These are phyloP conservation scores for Trichosurus vulpecula DNA, from an alignment of 2,797 vertebrate genomes.

Conservation along the genomic window DNA sequence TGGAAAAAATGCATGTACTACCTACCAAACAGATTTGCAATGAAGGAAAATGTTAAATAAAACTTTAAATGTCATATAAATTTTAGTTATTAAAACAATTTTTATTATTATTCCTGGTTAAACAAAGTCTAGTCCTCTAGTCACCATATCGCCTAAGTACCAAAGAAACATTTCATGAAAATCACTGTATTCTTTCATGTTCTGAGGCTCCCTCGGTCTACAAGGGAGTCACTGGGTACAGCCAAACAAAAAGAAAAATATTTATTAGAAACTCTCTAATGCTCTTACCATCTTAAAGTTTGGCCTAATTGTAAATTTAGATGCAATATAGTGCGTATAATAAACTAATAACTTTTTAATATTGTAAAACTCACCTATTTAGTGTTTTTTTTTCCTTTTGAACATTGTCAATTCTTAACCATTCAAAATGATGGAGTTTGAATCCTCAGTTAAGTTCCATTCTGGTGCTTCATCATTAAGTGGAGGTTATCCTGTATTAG, in stretches of 20 bases:
- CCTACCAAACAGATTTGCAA: not conserved
- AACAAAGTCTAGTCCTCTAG: not conserved
- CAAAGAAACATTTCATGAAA: not conserved
- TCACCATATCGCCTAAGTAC: not conserved
- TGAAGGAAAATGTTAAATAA: not conserved
- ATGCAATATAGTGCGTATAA: not conserved
- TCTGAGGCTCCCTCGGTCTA: not conserved
- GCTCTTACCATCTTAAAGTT: not conserved
- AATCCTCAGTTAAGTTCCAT: not conserved
- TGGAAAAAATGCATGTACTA: too few relatives aligned
- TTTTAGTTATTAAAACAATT: not conserved
- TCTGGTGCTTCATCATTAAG: not conserved
- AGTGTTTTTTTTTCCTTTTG: not conserved
- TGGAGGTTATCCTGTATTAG: too few relatives aligned
- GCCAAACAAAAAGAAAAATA: not conserved
- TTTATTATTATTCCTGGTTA: not conserved
- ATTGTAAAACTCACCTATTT: not conserved
- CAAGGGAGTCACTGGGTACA: not conserved
- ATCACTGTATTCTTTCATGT: not conserved
- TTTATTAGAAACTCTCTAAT: not conserved
- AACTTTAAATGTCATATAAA: not conserved
- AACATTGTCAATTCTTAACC: not conserved
- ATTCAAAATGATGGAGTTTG: not conserved
- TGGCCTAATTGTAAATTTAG: not conserved
- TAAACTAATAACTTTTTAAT: not conserved